Evolutionary conservation across 2,113 vertebrate genomes (phyloP).

Genomic region (Brachyistius frenatus): DNA sequence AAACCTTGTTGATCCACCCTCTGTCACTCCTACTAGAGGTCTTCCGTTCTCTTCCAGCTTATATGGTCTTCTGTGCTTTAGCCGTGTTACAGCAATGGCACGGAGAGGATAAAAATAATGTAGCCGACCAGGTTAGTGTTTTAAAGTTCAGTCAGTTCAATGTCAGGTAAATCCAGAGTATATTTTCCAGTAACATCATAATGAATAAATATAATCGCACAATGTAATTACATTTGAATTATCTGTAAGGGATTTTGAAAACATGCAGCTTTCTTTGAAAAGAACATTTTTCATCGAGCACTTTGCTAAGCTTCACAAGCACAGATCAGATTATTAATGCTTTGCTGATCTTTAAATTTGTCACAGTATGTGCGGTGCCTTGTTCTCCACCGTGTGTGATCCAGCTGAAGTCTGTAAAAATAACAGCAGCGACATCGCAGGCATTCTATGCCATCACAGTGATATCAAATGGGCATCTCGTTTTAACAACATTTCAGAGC

Average conservation of each 20-base stretch:
- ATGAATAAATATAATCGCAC: too few species aligned
- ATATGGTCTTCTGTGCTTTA: constrained; percentile 14
- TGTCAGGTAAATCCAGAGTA: constrained; percentile 15
- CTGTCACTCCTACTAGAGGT: constrained; percentile 52
- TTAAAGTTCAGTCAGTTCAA: constrained; percentile 19
- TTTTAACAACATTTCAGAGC: constrained; percentile 73
- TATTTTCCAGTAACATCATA: not conserved
- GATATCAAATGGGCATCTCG: constrained; percentile 71
- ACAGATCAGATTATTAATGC: constrained; percentile 12
- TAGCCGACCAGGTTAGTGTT: not conserved
- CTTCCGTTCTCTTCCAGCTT: constrained; percentile 27
- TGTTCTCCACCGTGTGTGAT: constrained; percentile 50
- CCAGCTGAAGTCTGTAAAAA: constrained; percentile 76
- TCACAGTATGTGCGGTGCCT: constrained; percentile 19
- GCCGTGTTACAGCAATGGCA: constrained; percentile 23
- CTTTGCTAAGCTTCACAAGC: not conserved
- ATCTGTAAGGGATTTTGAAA: not conserved
- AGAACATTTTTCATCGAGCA: not conserved
- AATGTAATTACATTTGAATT: not conserved
- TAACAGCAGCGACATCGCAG: constrained; percentile 71
- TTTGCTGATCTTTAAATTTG: constrained; percentile 45
- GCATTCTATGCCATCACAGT: constrained; percentile 69
- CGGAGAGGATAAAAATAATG: constrained; percentile 31
- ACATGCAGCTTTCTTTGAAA: not conserved
- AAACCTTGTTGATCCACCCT: constrained; percentile 63